phyloP scores from a whole-genome alignment of 1,140 invertebrate species.

The Drosophila nebulosa region DNA sequence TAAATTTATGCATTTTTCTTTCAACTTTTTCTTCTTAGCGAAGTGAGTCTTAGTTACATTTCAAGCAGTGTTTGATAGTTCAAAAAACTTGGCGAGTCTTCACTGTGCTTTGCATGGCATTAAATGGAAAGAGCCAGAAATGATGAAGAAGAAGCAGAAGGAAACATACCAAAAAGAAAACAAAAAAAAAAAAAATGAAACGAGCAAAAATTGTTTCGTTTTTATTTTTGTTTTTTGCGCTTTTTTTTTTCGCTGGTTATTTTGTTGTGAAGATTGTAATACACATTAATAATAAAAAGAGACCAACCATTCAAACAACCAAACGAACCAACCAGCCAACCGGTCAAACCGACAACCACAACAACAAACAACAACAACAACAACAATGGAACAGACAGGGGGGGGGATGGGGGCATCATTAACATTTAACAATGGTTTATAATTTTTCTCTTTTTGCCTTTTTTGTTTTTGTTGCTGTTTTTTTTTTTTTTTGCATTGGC shows the following conservation, averaged over 20 bases:
- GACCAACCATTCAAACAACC: neutral
- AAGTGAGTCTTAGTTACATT: too few relatives aligned
- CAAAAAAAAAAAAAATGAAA: constrained; percentile 7
- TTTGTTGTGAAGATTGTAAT: constrained; percentile 26
- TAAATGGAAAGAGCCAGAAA: neutral
- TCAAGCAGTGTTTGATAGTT: too few relatives aligned
- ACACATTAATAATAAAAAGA: constrained; percentile 27
- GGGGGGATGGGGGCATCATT: constrained; percentile 46
- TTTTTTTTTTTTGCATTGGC: constrained; percentile 9
- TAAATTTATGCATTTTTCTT: too few relatives aligned
- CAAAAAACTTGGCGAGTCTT: neutral
- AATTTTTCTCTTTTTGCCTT: constrained; percentile 11
- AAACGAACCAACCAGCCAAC: neutral
- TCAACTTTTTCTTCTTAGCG: too few relatives aligned
- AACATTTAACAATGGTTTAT: constrained; percentile 42
- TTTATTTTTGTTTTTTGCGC: neutral
- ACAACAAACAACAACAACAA: constrained; percentile 8
- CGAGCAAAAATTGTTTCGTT: constrained; percentile 11
- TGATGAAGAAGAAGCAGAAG: neutral
- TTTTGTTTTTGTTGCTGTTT: neutral
- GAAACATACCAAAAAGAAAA: neutral
- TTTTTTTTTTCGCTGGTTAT: neutral
- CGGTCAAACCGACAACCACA: constrained; percentile 1
- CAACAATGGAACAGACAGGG: constrained; percentile 20
- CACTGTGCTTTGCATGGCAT: neutral